Conservation (phyloP, 2,888 invertebrate genomes). For the Phyto melanocephala region DNA sequence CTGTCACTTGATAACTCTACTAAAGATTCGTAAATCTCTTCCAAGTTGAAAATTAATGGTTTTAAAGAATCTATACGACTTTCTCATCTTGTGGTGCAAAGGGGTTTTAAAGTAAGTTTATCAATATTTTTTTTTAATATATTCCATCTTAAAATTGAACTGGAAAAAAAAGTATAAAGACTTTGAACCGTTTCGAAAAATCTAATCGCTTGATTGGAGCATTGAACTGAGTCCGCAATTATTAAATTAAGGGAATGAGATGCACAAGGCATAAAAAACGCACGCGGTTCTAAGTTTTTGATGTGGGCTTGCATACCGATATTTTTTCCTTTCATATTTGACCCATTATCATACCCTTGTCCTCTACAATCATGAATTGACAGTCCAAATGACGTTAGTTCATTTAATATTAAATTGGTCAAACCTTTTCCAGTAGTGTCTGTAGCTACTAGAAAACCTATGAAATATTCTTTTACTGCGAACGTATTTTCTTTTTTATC, state of each 20-base stretch:
- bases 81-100: slow-evolving; percentile 28
- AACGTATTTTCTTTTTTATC: slow-evolving; percentile 31
- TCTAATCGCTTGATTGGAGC: slow-evolving; percentile 23
- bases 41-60: slow-evolving; percentile 25
- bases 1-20: slow-evolving; percentile 24
- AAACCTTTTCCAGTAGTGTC: slow-evolving; percentile 29
- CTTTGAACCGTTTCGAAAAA: slow-evolving; percentile 34
- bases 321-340: slow-evolving; percentile 13
- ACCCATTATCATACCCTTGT: slow-evolving; percentile 33
- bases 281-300: neutral
- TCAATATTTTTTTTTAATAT: slow-evolving; percentile 42
- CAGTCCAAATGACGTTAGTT: neutral
- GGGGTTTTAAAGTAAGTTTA: slow-evolving; percentile 31
- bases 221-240: slow-evolving; percentile 10
- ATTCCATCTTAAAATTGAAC: slow-evolving; percentile 38
- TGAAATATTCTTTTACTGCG: slow-evolving; percentile 25
- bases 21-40: slow-evolving; percentile 41
- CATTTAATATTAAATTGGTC: slow-evolving; percentile 13
- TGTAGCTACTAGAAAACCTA: slow-evolving; percentile 37
- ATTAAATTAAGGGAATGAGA: slow-evolving; percentile 11
- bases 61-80: slow-evolving; percentile 26
- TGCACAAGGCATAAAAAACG: slow-evolving; percentile 1
- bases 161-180: slow-evolving; percentile 20
- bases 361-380: slow-evolving; percentile 17
- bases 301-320: slow-evolving; percentile 11